phyloP scores from a whole-genome alignment of 2,888 invertebrate genomes.

The Acanthopleura granulata region DNA sequence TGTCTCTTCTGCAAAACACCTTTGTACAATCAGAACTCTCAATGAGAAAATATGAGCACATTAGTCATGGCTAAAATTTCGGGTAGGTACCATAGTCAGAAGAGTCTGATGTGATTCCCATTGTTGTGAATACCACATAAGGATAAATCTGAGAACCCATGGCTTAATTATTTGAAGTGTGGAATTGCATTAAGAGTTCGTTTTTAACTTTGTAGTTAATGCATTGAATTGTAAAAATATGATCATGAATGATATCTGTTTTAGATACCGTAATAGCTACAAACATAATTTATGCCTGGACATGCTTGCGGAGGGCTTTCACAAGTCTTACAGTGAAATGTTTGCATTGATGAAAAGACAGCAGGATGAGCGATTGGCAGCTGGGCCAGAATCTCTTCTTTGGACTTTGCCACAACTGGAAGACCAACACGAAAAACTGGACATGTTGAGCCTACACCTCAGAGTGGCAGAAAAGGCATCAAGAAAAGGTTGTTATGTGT shows the following conservation, averaged over 20 bases:
- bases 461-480: conserved; percentile 61
- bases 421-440: conserved; percentile 65
- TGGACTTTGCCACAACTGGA: conserved; percentile 63
- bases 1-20: no score
- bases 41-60: no score
- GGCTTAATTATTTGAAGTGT: background rate
- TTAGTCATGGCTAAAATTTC: no score
- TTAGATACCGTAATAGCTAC: conserved; percentile 64
- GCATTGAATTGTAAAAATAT: no score
- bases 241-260: background rate
- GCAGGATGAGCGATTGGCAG: conserved; percentile 52
- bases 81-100: no score
- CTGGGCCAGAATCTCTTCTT: conserved; percentile 66
- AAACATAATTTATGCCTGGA: conserved; percentile 68
- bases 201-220: no score
- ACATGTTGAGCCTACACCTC: conserved; percentile 59
- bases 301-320: conserved; percentile 67
- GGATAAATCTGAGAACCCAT: no score
- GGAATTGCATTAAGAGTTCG: no score
- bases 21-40: no score
- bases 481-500: conserved; percentile 51
- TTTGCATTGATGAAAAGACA: conserved; percentile 65
- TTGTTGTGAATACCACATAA: no score
- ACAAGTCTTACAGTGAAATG: conserved; percentile 66
- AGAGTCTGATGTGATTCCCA: no score